phyloP scores from a whole-genome alignment of 2,888 invertebrate genomes.

The Lasioglossum marginatum region DNA sequence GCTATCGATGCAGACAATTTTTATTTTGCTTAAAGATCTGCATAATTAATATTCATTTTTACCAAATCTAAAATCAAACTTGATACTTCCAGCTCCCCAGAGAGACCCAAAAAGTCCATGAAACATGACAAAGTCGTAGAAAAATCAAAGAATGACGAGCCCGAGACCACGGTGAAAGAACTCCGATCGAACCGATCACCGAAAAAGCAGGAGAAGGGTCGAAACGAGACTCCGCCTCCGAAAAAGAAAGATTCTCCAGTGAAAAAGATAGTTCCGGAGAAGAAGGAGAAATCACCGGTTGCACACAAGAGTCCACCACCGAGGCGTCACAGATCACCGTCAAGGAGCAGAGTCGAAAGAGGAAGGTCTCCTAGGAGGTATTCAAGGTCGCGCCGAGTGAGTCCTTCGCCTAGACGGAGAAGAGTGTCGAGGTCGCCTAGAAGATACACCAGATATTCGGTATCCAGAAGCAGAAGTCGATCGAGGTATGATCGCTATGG shows the following conservation, averaged over 20 bases:
- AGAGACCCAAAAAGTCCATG: slow-evolving; percentile 76
- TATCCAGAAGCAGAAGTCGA: slow-evolving; percentile 77
- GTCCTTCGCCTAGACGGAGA: slow-evolving; percentile 76
- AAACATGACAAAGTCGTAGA: slow-evolving; percentile 74
- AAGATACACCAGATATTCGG: slow-evolving; percentile 77
- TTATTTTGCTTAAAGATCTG: too few relatives aligned
- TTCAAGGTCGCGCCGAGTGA: slow-evolving; percentile 75
- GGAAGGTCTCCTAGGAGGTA: slow-evolving; percentile 76
- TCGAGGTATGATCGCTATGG: slow-evolving; percentile 77
- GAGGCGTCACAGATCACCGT: slow-evolving; percentile 72
- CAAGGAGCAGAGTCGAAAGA: slow-evolving; percentile 67
- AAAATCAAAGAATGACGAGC: slow-evolving; percentile 69
- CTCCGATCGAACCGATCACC: slow-evolving; percentile 72
- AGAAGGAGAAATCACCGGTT: slow-evolving; percentile 72
- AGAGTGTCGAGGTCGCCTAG: slow-evolving; percentile 76
- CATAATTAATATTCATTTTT: not conserved
- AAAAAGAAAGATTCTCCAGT: slow-evolving; percentile 69
- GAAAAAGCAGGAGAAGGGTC: slow-evolving; percentile 72
- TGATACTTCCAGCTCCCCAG: slow-evolving; percentile 75
- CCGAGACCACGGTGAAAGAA: slow-evolving; percentile 67
- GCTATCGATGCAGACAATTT: too few relatives aligned
- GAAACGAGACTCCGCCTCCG: slow-evolving; percentile 69
- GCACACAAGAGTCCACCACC: slow-evolving; percentile 81
- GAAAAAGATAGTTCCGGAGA: slow-evolving; percentile 60
- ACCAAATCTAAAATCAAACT: not conserved